Percentiles rank a stretch among this genome's conserved stretches.
These are phyloP conservation scores for Odocoileus virginianus DNA, from an alignment of 2,113 vertebrate genomes.

Conservation along the genomic window DNA sequence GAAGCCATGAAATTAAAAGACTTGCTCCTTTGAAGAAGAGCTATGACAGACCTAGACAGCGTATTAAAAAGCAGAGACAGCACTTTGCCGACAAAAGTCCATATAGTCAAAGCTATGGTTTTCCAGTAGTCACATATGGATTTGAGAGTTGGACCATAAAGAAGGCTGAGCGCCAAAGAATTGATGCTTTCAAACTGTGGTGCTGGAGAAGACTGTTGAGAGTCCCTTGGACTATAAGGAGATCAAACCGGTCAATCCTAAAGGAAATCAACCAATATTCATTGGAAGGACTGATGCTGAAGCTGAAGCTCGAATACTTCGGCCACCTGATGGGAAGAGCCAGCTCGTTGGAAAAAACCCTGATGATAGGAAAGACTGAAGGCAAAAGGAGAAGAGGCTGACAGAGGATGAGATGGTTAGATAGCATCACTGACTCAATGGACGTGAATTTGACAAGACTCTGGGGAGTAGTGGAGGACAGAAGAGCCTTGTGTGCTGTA, in stretches of 20 bases:
- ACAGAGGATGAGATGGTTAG: not conserved
- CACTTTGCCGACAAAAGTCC: not conserved
- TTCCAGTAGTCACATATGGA: not conserved
- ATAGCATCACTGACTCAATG: not conserved
- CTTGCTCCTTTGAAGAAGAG: not conserved
- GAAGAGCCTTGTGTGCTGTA: not conserved
- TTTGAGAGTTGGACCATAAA: not conserved
- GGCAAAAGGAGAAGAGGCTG: not conserved
- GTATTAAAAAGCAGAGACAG: not conserved
- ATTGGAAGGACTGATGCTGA: not conserved
- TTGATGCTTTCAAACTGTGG: not conserved
- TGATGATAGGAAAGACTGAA: not conserved
- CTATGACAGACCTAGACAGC: not conserved
- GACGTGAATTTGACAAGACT: not conserved
- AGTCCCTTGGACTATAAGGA: not conserved
- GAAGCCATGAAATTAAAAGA: not conserved
- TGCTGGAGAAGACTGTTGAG: not conserved
- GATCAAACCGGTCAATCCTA: not conserved
- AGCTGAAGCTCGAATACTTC: not conserved
- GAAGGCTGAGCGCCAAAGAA: not conserved
- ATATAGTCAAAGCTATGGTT: not conserved
- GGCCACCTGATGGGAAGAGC: not conserved
- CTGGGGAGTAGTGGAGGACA: not conserved
- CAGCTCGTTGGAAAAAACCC: not conserved
- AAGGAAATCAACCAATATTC: not conserved